Conservation (phyloP, 2,888 invertebrate species). For the Girardia tigrina region DNA sequence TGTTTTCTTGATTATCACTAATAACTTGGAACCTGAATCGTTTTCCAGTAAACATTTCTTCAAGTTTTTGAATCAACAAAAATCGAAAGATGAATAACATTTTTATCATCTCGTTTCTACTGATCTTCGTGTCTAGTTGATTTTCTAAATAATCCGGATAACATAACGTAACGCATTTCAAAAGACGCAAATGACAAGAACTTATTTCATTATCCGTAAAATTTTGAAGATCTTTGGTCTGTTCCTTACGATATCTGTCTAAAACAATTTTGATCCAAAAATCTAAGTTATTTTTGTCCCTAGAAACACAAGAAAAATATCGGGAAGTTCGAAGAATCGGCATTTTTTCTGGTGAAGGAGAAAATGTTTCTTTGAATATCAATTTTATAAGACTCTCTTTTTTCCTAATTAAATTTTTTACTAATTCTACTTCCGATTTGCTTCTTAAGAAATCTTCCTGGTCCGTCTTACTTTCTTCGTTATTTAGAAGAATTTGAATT, state of each 20-base stretch:
- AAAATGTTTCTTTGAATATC: not conserved
- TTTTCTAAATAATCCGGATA: not conserved
- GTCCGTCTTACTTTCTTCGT: no score
- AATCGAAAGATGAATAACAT: not conserved
- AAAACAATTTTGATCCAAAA: conserved; percentile 9
- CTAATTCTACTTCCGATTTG: not conserved
- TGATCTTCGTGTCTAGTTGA: not conserved
- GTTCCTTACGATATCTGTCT: not conserved
- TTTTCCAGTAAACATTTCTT: not conserved
- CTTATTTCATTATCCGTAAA: not conserved
- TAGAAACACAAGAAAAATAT: conserved; percentile 4
- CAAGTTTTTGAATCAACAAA: not conserved
- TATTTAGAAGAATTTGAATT: not conserved
- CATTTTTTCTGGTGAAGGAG: not conserved
- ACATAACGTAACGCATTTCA: not conserved
- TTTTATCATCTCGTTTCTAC: not conserved
- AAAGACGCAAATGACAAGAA: not conserved
- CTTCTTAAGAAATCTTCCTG: no score
- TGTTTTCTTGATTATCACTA: not conserved
- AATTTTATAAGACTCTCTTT: not conserved
- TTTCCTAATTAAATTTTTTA: not conserved
- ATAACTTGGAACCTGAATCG: not conserved
- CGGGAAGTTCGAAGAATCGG: not conserved
- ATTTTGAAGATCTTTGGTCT: not conserved
- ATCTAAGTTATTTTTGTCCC: not conserved